Conservation (phyloP, 1,140 invertebrate genomes). For the Colletes latitarsis region DNA sequence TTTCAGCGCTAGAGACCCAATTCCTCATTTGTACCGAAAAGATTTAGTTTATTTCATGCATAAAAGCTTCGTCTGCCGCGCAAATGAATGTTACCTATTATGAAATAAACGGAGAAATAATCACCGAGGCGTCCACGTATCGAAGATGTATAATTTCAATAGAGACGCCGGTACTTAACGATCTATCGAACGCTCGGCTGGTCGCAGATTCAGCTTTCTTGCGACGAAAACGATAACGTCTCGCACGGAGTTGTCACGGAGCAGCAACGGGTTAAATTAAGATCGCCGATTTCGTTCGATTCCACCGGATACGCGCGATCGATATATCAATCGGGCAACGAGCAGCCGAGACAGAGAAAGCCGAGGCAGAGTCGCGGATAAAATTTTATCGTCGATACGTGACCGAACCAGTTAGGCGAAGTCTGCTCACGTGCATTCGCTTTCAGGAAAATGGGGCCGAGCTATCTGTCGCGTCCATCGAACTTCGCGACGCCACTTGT, state of each 20-base stretch:
- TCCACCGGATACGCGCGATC: conserved; percentile 7
- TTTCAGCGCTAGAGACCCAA: no score
- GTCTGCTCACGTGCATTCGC: conserved; percentile 7
- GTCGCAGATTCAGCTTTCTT: no score
- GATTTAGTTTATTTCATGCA: no score
- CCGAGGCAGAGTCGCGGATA: conserved; percentile 4
- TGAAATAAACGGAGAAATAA: no score
- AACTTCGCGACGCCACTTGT: not conserved
- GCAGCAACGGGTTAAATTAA: conserved; percentile 25
- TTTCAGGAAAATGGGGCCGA: conserved; percentile 11
- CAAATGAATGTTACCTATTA: no score
- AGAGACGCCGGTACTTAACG: no score
- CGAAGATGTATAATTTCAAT: no score
- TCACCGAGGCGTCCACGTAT: no score
- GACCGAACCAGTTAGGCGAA: conserved; percentile 30
- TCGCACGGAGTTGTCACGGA: not conserved
- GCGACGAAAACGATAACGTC: no score
- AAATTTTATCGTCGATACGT: conserved; percentile 49
- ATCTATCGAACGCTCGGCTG: no score
- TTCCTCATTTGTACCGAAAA: no score
- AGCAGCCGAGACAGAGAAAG: conserved; percentile 11
- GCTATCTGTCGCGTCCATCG: conserved; percentile 24
- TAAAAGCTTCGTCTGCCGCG: no score
- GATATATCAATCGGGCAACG: conserved; percentile 33
- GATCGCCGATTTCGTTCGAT: conserved; percentile 4